Percentiles rank a stretch among this genome's conserved stretches.
phyloP scores from a whole-genome alignment of 2,888 invertebrate genomes.

The Chloroclysta siterata region DNA sequence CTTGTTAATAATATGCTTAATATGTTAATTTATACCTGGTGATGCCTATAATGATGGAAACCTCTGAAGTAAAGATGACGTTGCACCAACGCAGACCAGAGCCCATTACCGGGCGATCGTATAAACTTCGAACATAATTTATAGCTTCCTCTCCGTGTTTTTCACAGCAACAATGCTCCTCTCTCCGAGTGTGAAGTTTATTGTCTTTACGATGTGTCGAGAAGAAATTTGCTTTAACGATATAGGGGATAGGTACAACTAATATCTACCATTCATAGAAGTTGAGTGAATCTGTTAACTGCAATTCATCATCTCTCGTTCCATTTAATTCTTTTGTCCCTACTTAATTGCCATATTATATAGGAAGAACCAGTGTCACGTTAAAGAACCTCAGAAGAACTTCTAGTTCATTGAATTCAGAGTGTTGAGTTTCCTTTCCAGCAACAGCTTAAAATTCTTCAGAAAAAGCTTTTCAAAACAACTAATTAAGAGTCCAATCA shows the following conservation, averaged over 20 bases:
- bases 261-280: slow-evolving; percentile 6
- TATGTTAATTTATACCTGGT: slow-evolving; percentile 28
- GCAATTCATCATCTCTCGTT: neutral
- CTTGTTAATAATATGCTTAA: slow-evolving; percentile 21
- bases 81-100: slow-evolving; percentile 59
- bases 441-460: slow-evolving; percentile 16
- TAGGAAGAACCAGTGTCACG: neutral
- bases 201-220: slow-evolving; percentile 77
- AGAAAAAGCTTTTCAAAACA: slow-evolving; percentile 23
- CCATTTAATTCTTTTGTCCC: neutral
- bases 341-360: neutral
- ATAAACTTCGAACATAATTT: slow-evolving; percentile 82
- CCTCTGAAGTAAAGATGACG: slow-evolving; percentile 49
- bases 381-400: neutral
- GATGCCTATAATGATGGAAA: slow-evolving; percentile 36
- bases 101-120: slow-evolving; percentile 77
- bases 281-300: slow-evolving; percentile 19
- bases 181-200: slow-evolving; percentile 67
- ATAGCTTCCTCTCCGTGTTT: slow-evolving; percentile 81
- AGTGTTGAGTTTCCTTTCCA: neutral
- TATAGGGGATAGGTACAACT: slow-evolving; percentile 38
- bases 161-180: slow-evolving; percentile 77
- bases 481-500: slow-evolving; percentile 59
- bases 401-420: neutral
- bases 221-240: slow-evolving; percentile 70